A percentile compares a stretch with the other conserved stretches of the same genome.
Conservation (phyloP, 2,797 vertebrate species). For the Gymnoscopelus microlampas region DNA sequence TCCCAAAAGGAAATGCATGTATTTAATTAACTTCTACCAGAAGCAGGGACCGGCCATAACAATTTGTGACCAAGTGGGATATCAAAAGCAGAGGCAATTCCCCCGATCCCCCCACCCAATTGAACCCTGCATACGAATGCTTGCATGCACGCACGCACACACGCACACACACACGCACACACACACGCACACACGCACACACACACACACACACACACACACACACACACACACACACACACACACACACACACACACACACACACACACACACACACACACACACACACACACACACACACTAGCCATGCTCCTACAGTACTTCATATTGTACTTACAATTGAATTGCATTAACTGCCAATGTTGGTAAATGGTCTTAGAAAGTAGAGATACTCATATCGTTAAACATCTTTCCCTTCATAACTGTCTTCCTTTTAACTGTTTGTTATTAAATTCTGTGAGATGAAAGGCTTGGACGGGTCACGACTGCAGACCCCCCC, state of each 20-base stretch:
- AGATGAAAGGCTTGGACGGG: conserved; percentile 41
- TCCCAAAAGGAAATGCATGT: no score
- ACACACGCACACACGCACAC: background rate
- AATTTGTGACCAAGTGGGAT: no score
- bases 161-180: conserved; percentile 1
- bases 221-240: background rate
- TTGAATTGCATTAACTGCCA: background rate
- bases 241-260: no score
- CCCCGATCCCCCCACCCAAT: no score
- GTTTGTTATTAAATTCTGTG: conserved; percentile 37
- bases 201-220: background rate
- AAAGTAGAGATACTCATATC: background rate
- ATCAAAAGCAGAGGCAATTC: no score
- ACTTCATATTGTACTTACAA: background rate
- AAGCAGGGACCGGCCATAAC: no score
- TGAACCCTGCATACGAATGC: no score
- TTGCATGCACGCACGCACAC: background rate
- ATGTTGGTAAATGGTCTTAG: background rate
- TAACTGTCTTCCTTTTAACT: conserved; percentile 15
- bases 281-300: background rate
- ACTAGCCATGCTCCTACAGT: conserved; percentile 1
- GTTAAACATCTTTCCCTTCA: conserved; percentile 14
- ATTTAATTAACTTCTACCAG: no score
- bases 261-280: no score
- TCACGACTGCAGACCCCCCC: conserved; percentile 58